A percentile compares a stretch with the other conserved stretches of the same genome.
These are phyloP conservation scores for Thecophora atra DNA, from an alignment of 2,888 invertebrate species.

Conservation along the genomic window DNA sequence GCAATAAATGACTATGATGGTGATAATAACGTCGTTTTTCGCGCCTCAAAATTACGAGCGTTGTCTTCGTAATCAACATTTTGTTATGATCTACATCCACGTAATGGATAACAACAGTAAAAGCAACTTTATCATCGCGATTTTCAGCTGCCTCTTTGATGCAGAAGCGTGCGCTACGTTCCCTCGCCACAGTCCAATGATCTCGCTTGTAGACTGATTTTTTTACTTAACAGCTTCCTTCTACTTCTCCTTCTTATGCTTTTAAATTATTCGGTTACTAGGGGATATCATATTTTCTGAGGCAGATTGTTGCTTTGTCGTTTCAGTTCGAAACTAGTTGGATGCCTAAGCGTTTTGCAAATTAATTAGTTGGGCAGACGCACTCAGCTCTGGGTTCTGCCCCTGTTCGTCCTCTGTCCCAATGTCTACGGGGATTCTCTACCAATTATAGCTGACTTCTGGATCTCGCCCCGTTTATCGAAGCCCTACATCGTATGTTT, in stretches of 20 bases:
- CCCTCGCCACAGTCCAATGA: neutral
- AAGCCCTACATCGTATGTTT: neutral
- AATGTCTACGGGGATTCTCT: neutral
- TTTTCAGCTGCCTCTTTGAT: neutral
- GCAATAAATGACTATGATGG: no score
- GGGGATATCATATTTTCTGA: neutral
- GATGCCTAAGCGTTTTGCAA: conserved; percentile 3
- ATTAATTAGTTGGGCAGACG: conserved; percentile 2
- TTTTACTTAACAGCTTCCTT: neutral
- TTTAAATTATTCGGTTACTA: neutral
- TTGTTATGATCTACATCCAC: neutral
- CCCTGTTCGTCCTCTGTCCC: neutral
- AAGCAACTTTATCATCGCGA: neutral
- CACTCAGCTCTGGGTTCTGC: neutral
- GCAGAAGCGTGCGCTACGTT: neutral
- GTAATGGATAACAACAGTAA: no score
- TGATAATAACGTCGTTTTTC: no score
- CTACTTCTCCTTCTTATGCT: neutral
- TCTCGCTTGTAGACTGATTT: neutral
- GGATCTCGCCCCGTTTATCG: neutral
- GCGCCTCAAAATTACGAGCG: no score
- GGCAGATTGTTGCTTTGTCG: neutral
- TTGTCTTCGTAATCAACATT: neutral
- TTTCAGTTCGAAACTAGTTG: neutral
- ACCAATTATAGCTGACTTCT: neutral